Base-by-base conservation (phyloP, 2,888 invertebrate species). In the Diabrotica balteata region DNA sequence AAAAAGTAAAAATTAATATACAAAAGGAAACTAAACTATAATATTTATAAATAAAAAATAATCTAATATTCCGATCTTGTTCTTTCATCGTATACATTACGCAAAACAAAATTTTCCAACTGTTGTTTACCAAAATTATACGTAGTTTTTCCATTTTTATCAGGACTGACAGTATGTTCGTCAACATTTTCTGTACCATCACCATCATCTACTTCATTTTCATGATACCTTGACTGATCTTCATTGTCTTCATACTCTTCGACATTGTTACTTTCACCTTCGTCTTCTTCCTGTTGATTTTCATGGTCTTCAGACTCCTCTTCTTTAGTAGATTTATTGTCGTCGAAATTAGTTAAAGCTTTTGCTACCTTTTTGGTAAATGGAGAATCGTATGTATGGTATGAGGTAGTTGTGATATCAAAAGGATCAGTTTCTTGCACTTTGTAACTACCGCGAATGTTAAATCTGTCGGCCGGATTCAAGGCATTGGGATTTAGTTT, bases 371-470 rank as follows among this genome's bases (percentile, higher is more conserved):
- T 63, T 53, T 73, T 73, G n/a, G 69, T 60, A 2, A 66, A 50
- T 1, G 73, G 73, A 7, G 70, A 70, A 55, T 73, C 70, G 47
- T 73, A 73, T 4, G 66, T 57, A 7, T 71, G 68, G 17, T 70
- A 69, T 1, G 68, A 66, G 22, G 75, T 70, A 0, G 69, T 67
- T 8, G 71, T 73, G 22, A 62, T 17, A 46, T 71, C 72, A 17
- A 67, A 61, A 2, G 75, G 75, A 66, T 73, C 71, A 10, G 67
- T 67, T 55, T 75, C 74, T 44, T 71, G 68, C 7, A 75, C 73
- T 51, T 73, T 72, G 58, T 74, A 75, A 42, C 68, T 65, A 0
- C 72, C 72, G 10, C 59, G 51, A 3, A 74, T 57, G 42, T 57
- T 57, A 7, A 64, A 47, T 60, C 66, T 60, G 5, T 70, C 68